A percentile compares a stretch with the other conserved stretches of the same genome.
Evolutionary conservation across 2,113 vertebrate species (phyloP).

Genomic region (Platycercus adscitus): DNA sequence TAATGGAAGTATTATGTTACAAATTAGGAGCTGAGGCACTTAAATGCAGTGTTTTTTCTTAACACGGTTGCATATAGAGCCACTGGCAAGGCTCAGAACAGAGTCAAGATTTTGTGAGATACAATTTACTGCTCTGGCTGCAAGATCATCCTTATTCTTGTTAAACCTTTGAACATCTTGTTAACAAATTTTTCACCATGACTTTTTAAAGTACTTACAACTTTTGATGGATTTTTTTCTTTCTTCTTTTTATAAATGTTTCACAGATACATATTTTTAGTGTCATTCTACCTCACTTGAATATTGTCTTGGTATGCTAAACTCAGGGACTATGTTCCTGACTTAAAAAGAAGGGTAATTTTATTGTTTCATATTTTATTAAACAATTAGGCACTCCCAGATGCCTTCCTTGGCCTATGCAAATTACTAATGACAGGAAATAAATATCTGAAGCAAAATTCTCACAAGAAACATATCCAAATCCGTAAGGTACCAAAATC

Average conservation of each 20-base stretch:
- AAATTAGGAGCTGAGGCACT: neutral
- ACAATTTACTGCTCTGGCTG: neutral
- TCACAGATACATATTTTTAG: neutral
- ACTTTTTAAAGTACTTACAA: neutral
- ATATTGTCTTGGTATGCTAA: neutral
- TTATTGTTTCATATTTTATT: neutral
- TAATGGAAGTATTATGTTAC: neutral
- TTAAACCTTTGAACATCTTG: neutral
- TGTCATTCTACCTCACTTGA: neutral
- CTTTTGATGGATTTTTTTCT: neutral
- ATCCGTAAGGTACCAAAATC: neutral
- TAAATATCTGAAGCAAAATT: neutral
- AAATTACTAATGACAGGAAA: neutral
- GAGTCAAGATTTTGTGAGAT: neutral
- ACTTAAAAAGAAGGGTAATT: neutral
- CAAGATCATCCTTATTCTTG: neutral
- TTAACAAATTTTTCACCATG: neutral
- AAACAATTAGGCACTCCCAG: neutral
- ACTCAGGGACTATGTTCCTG: neutral
- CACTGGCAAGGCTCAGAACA: neutral
- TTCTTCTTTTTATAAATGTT: neutral
- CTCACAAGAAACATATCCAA: neutral
- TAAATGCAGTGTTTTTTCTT: neutral
- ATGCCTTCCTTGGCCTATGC: neutral
- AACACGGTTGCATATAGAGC: neutral